Conservation (phyloP, 1,140 invertebrate species). For the Lepidurus arcticus region DNA sequence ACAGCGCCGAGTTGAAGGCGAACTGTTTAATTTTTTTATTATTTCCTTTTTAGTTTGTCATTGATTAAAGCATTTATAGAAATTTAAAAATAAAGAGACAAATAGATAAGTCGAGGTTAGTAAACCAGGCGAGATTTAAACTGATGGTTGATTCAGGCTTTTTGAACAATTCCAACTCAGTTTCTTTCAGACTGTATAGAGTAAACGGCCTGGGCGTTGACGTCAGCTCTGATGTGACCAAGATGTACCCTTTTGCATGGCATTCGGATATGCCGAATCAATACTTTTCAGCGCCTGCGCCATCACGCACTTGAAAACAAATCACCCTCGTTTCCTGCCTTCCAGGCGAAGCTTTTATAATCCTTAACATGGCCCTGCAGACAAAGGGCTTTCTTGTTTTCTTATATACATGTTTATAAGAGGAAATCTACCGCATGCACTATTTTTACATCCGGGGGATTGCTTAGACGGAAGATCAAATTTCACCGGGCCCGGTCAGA, state of each 20-base stretch:
- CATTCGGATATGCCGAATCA: background rate
- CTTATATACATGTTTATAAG: background rate
- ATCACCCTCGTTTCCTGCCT: background rate
- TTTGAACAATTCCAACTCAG: background rate
- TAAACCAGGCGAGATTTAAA: too few relatives aligned
- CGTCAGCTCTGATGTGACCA: background rate
- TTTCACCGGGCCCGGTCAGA: background rate
- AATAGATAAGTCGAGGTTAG: too few relatives aligned
- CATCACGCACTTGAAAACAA: background rate
- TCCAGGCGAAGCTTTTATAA: background rate
- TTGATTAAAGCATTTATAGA: too few relatives aligned
- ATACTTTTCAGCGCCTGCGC: background rate
- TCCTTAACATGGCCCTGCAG: background rate
- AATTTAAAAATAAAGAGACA: too few relatives aligned
- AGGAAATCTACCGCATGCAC: too few relatives aligned
- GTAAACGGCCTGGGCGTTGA: background rate
- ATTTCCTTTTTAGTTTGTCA: too few relatives aligned
- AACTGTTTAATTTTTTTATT: too few relatives aligned
- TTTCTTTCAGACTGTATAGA: background rate
- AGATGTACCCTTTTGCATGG: background rate
- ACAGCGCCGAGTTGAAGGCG: too few relatives aligned
- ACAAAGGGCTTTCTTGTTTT: background rate
- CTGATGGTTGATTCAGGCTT: too few relatives aligned
- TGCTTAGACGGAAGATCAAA: background rate
- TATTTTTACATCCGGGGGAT: background rate